Percentiles rank a stretch among this genome's conserved stretches.
phyloP scores from a whole-genome alignment of 2,888 invertebrate genomes.

The Ophioninae sp. region DNA sequence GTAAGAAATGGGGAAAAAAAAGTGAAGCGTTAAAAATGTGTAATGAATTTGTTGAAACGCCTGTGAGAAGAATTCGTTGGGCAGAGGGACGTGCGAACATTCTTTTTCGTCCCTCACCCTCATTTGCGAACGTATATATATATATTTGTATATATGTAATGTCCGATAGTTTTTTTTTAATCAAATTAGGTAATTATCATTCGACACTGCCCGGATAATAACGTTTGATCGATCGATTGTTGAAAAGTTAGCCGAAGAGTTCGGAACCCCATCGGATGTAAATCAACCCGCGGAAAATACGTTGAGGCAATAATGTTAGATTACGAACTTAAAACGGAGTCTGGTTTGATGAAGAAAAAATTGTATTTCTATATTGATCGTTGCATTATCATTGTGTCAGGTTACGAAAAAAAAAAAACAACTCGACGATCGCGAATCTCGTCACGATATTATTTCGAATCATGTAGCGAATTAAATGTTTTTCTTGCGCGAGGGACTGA shows the following conservation, averaged over 20 bases:
- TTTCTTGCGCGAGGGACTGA: constrained; percentile 11
- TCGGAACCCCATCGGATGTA: constrained; percentile 17
- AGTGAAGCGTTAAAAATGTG: neutral
- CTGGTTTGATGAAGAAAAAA: constrained; percentile 1
- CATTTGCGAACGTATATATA: constrained; percentile 16
- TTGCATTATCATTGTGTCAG: neutral
- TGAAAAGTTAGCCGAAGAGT: constrained; percentile 51
- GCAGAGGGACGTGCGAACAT: neutral
- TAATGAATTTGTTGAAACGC: neutral
- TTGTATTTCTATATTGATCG: constrained; percentile 4
- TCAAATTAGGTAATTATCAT: constrained; percentile 35
- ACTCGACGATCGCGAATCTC: constrained; percentile 10
- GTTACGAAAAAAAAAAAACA: neutral
- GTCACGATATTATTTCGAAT: constrained; percentile 30
- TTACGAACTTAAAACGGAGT: constrained; percentile 30
- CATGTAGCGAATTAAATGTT: constrained; percentile 21
- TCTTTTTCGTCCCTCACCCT: constrained; percentile 1
- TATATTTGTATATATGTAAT: constrained; percentile 59
- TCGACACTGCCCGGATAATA: constrained; percentile 40
- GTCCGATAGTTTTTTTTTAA: constrained; percentile 37
- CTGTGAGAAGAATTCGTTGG: neutral
- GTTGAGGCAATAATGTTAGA: constrained; percentile 28
- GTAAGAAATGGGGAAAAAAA: neutral
- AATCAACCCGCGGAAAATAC: constrained; percentile 18
- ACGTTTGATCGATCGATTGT: constrained; percentile 36